Percentiles rank a stretch among this genome's conserved stretches.
These are phyloP conservation scores for Vanessa tameamea DNA, from an alignment of 1,140 invertebrate genomes.

Conservation along the genomic window DNA sequence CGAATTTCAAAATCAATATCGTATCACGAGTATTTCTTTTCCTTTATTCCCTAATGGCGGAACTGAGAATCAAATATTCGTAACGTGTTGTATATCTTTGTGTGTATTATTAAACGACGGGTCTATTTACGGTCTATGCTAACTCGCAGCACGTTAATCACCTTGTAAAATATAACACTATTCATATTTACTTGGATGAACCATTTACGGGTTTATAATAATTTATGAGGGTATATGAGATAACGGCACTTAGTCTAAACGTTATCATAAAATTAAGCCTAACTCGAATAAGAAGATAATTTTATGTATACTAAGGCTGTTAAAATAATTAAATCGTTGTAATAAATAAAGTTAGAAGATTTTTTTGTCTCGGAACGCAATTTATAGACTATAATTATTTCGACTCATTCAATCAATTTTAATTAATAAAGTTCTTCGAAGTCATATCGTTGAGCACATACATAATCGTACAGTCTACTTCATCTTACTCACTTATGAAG, in stretches of 20 bases:
- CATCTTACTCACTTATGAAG: too few relatives aligned
- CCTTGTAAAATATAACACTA: too few relatives aligned
- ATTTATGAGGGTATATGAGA: conserved; percentile 2
- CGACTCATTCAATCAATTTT: neutral
- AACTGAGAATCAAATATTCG: too few relatives aligned
- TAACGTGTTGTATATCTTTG: too few relatives aligned
- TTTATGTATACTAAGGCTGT: conserved; percentile 16
- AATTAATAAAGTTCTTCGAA: neutral
- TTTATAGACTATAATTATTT: neutral
- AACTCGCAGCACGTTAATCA: too few relatives aligned
- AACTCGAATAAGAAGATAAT: conserved; percentile 19
- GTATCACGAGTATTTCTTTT: too few relatives aligned
- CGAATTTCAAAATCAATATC: neutral
- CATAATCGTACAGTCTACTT: neutral
- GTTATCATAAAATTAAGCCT: conserved; percentile 13
- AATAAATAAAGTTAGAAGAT: conserved; percentile 2
- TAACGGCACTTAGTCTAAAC: conserved; percentile 10
- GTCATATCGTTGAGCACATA: neutral
- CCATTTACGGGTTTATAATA: neutral
- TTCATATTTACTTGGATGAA: neutral
- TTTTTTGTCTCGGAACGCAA: neutral
- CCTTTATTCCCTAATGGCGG: too few relatives aligned
- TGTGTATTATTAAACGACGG: too few relatives aligned
- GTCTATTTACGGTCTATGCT: too few relatives aligned
- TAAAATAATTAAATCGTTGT: conserved; percentile 18